Evolutionary conservation across 2,797 vertebrate species (phyloP), one percentile per base, ranked within the genome.

Genomic region (Melanotaenia trifasciata): DNA sequence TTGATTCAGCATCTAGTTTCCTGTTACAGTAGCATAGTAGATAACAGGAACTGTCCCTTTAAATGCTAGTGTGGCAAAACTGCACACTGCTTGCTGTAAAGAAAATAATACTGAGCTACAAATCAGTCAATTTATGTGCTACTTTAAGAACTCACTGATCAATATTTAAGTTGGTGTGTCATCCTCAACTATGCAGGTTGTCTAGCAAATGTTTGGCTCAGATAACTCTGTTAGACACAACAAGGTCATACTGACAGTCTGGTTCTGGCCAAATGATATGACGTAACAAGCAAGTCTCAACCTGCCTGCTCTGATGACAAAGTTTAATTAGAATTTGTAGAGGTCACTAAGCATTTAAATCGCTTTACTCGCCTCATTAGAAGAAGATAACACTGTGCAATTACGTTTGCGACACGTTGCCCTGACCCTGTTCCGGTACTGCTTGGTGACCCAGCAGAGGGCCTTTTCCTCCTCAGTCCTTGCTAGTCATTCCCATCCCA

Each of bases 251-350:
- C 38, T 3, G 0, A 47, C 60, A 26, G 71, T 81, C 82, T 84
- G 78, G 35, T 62, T 74, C 32, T 45, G n/a, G 32, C 56, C 63
- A 60, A 74, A 69, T 63, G 65, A 69, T 64, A 22, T 53, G 67
- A 65, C 74, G 72, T 38, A 65, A 75, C 69, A 61, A 54, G 20
- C 51, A 12, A n/a, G 32, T 54, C 60, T 67, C 57, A 40, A 33
- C 35, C 61, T 26, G 64, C 22, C 70, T 38, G 35, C 78, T 64
- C 58, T 63, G 63, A 75, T 70, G 35, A 74, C 9, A 3, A n/a
- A 56, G 36, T 80, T 72, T 82, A 85, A 82, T 88, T 83, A 79
- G 67, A 59, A 74, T 67, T 66, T 74, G 72, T 54, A 79, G 70
- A 79, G 43, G 24, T 58, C 71, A 74, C 20, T 20, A 78, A 32